phyloP scores from a whole-genome alignment of 2,113 vertebrate species.

The Xerus inauris region DNA sequence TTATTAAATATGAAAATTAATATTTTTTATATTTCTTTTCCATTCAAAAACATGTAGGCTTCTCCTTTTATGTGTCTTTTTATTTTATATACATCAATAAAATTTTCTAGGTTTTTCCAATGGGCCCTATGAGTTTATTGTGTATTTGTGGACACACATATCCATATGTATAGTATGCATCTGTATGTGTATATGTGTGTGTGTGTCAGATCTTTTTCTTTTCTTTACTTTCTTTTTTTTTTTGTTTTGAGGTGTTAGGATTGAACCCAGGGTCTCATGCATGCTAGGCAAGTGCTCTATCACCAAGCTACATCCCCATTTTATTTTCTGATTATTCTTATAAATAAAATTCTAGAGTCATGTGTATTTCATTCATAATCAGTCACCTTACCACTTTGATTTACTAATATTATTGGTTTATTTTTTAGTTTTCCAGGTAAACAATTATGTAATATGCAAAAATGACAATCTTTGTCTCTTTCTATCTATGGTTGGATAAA shows the following conservation, averaged over 20 bases:
- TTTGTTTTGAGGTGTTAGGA: not conserved
- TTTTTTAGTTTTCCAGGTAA: not conserved
- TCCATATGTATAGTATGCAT: not conserved
- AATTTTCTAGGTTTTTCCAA: not conserved
- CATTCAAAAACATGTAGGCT: not conserved
- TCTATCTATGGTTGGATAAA: slow-evolving; percentile 8
- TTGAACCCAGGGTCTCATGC: not conserved
- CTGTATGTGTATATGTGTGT: not conserved
- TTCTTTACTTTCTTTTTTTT: too few species aligned
- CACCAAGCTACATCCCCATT: not conserved
- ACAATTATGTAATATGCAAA: not conserved
- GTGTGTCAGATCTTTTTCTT: not conserved
- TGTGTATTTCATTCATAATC: not conserved
- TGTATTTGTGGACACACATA: not conserved
- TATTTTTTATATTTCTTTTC: slow-evolving; percentile 34
- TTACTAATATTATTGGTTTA: slow-evolving; percentile 39
- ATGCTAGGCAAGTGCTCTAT: not conserved
- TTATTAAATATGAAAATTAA: slow-evolving; percentile 25
- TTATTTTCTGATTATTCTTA: slow-evolving; percentile 42
- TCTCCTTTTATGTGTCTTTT: not conserved
- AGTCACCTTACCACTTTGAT: not conserved
- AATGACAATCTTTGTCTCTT: not conserved
- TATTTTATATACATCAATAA: not conserved
- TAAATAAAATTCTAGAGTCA: not conserved
- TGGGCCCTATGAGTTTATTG: not conserved